Evolutionary conservation across 1,140 invertebrate species (phyloP).

Genomic region (Hypsibius dujardini): DNA sequence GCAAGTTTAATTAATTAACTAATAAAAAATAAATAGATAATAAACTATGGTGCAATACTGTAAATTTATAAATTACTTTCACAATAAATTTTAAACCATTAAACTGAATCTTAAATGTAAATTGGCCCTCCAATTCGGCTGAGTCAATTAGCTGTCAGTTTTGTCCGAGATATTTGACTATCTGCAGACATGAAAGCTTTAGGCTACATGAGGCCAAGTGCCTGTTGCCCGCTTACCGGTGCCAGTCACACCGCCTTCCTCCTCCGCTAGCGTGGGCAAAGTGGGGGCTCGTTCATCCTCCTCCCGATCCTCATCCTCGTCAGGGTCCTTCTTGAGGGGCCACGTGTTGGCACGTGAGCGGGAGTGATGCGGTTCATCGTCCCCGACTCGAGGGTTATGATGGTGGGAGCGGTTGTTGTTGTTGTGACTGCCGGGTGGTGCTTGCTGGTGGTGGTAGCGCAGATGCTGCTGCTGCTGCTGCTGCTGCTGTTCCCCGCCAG

Average conservation of each 20-base stretch:
- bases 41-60: too few relatives aligned
- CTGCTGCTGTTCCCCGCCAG: not conserved
- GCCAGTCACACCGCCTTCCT: not conserved
- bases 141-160: too few relatives aligned
- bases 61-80: too few relatives aligned
- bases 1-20: too few relatives aligned
- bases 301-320: constrained; percentile 7
- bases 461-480: not conserved
- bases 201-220: too few relatives aligned
- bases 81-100: too few relatives aligned
- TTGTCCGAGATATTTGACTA: too few relatives aligned
- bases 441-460: not conserved
- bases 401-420: not conserved
- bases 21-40: too few relatives aligned
- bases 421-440: not conserved
- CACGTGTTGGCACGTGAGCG: constrained; percentile 12
- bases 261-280: not conserved
- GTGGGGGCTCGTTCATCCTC: not conserved
- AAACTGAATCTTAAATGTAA: too few relatives aligned
- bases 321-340: not conserved
- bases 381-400: not conserved
- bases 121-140: too few relatives aligned
- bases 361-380: not conserved
- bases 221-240: too few relatives aligned
- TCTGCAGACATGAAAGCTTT: too few relatives aligned